Percentiles rank a stretch among this genome's conserved stretches.
Conservation (phyloP, 2,888 invertebrate genomes). For the Erannis defoliaria region DNA sequence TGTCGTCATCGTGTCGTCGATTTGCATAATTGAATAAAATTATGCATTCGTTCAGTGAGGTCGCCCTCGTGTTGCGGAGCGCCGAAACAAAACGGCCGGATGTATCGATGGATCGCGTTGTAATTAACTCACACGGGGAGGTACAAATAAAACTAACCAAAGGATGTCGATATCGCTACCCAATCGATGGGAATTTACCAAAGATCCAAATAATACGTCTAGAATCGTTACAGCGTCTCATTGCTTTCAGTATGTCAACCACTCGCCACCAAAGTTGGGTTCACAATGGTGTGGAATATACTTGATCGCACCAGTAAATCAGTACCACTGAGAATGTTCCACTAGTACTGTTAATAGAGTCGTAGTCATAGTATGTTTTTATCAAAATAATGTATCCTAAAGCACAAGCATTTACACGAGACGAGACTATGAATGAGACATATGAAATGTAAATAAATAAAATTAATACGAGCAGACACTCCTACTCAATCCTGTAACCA, state of each 20-base stretch:
- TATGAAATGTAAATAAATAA: slow-evolving; percentile 29
- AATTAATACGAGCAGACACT: slow-evolving; percentile 6
- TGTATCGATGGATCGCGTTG: slow-evolving; percentile 48
- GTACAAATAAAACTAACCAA: slow-evolving; percentile 37
- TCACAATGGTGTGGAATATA: background rate
- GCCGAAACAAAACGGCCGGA: slow-evolving; percentile 65
- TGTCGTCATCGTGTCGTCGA: slow-evolving; percentile 51
- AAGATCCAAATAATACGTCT: background rate
- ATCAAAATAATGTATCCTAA: no score
- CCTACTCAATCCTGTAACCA: slow-evolving; percentile 37
- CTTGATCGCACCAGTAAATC: no score
- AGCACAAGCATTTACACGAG: background rate
- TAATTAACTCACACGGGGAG: slow-evolving; percentile 44
- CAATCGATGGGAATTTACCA: background rate
- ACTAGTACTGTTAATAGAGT: no score
- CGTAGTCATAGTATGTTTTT: no score
- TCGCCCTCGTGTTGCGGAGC: slow-evolving; percentile 66
- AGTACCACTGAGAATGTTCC: no score
- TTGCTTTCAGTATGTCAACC: no score
- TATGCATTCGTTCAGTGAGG: slow-evolving; percentile 78
- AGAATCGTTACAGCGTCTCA: no score
- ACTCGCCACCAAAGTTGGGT: no score
- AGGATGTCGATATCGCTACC: slow-evolving; percentile 12
- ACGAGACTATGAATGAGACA: background rate
- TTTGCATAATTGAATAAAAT: slow-evolving; percentile 83